Evolutionary conservation across 2,113 vertebrate genomes (phyloP), one percentile per base, ranked within the genome.

Genomic region (Paraplagusia blochii): DNA sequence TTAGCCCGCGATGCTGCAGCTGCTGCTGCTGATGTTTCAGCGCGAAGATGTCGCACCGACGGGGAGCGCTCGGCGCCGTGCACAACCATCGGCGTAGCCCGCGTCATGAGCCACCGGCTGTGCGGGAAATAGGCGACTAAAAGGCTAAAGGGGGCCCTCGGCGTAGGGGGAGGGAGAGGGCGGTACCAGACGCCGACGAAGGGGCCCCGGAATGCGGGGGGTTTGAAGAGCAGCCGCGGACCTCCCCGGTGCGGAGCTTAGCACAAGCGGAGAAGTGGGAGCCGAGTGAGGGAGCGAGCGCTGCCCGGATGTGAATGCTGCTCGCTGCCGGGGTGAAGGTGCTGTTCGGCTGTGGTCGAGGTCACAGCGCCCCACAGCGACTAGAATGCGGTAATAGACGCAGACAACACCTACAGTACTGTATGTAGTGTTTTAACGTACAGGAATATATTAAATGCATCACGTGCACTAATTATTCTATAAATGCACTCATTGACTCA

Each of bases 251-350:
- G 49, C 58, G 77, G 58, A 76, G 75, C 22, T 29, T 29, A 29
- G 22, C 64, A 67, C 66, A 82, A 79, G 9, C 13, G 12, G 9
- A 78, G 75, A 68, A 60, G 65, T 69, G 67, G 76, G 79, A 53
- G 70, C 78, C 54, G 82, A 80, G 68, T 55, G 83, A 70, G 76
- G 69, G 42, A 72, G 76, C 79, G 34, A 72, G 69, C 66, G 70
- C 48, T 64, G 80, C 87, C 89, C 89, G 90, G 90, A 90, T 84
- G 83, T 80, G 57, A 67, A 79, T 63, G 79, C 58, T 10, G 62
- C 49, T 29, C 52, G 39, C n/a, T n/a, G 18, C 46, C 46, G 22
- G 18, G 22, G 13, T n/a, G 22, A 33, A 5, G 8, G 1, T 9
- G 46, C 4, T 8, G 46, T 48, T 8, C 11, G 2, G 19, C 22